Evolutionary conservation across 2,888 invertebrate species (phyloP), one percentile per base, ranked within the genome.

Genomic region (Megamerina dolium): DNA sequence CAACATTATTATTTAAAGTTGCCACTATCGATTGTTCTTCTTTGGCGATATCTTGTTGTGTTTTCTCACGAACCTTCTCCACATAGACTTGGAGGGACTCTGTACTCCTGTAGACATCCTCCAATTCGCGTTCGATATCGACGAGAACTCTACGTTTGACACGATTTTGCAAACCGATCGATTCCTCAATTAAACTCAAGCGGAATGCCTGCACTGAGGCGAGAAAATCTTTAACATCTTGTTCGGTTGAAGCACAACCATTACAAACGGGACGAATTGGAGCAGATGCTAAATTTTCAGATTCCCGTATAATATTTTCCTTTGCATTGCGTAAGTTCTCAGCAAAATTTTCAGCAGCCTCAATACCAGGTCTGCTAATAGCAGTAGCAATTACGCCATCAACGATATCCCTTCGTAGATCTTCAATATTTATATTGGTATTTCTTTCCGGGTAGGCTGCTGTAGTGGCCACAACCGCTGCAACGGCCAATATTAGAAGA

Each of bases 61-160:
- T 14, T 3, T 27, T 21, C 8, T 31, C 10, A 5, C 27, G 23
- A 12, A 37, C 16, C 13, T 12, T 10, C 10, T 3, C 13, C 8
- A 33, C 31, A 21, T 13, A 14, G 5, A 26, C 9, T 12, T 26
- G 23, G 10, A 43, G 12, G 12, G 16, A 18, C 4, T 32, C 16
- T 3, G 32, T 9, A 2, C 12, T 17, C 13, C n/a, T 13, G 20
- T 26, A n/a, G 3, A 37, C 3, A 18, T 13, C 4, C 5, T 32
- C 26, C 10, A 43, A 10, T 12, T 37, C 27, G 2, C 18, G 10
- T 26, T 37, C 14, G 13, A 37, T 9, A 16, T 37, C 37, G 2
- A n/a, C 5, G 3, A 43, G 32, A 13, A 21, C 32, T n/a, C 14
- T 31, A n/a, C 37, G 37, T 26, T 43, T 37, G n/a, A 23, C 17